Evolutionary conservation across 2,888 invertebrate genomes (phyloP).

Genomic region (Caenorhabditis macrosperma): DNA sequence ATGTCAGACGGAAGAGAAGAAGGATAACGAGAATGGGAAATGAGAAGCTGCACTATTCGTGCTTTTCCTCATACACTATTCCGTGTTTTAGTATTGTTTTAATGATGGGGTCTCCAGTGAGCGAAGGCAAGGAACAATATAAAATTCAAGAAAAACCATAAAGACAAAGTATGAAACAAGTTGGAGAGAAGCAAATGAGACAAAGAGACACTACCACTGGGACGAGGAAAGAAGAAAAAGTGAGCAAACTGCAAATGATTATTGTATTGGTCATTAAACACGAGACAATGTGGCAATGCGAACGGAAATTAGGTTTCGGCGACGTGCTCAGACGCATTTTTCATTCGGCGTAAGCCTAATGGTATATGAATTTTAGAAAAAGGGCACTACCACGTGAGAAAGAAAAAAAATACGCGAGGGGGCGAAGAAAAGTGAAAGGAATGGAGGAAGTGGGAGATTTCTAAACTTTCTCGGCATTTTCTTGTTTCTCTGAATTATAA

Average conservation of each 20-base stretch:
- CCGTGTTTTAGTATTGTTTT: not conserved
- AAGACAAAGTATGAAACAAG: conserved; percentile 23
- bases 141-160: conserved; percentile 40
- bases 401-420: too few relatives aligned
- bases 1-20: not conserved
- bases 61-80: conserved; percentile 1
- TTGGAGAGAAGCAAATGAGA: conserved; percentile 1
- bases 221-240: not conserved
- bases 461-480: not conserved
- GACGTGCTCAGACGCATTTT: not conserved
- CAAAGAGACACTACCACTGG: conserved; percentile 23
- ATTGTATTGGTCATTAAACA: not conserved
- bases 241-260: conserved; percentile 4
- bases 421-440: not conserved
- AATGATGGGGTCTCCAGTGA: conserved; percentile 4
- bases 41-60: not conserved
- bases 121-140: not conserved
- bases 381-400: not conserved
- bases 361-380: not conserved
- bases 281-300: not conserved
- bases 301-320: not conserved
- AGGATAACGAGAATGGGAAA: not conserved
- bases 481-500: not conserved
- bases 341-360: not conserved
- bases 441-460: not conserved